Evolutionary conservation across 1,140 invertebrate genomes (phyloP), one percentile per base, ranked within the genome.

Genomic region (Physella acuta): DNA sequence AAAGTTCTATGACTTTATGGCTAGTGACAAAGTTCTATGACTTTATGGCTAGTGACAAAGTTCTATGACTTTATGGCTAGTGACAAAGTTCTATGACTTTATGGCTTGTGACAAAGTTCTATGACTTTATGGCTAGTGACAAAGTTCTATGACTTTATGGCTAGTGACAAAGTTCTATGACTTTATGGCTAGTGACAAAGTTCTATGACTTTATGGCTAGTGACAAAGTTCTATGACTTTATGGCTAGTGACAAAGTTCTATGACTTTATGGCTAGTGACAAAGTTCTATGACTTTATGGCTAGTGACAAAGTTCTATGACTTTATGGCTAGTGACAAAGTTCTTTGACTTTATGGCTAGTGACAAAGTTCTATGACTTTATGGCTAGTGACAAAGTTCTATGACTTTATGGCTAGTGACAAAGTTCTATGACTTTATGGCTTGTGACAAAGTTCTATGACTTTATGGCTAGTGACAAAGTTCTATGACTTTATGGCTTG

Each of bases 1-100:
- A n/a, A n/a, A n/a, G n/a, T n/a, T n/a, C 39, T 44, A 44, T 11
- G 20, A 44, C 20, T 44, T 26, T n/a, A 2, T 31, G 16, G 20
- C 88, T 89, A n/a, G n/a, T n/a, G n/a, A n/a, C n/a, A n/a, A n/a
- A n/a, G n/a, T n/a, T n/a, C n/a, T n/a, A n/a, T n/a, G n/a, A n/a
- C n/a, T 44, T 44, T 44, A 44, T 44, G 39, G 20, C 8, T 44
- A 44, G 20, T 20, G 20, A 44, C 20, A n/a, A n/a, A n/a, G n/a
- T n/a, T n/a, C 39, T 44, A 44, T 11, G 20, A 44, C 20, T 44
- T 26, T n/a, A 2, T 31, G 16, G 20, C 88, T 89, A n/a, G n/a
- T n/a, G n/a, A n/a, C n/a, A n/a, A n/a, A n/a, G n/a, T n/a, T n/a
- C n/a, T n/a, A n/a, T n/a, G n/a, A n/a, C n/a, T n/a, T n/a, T n/a